Evolutionary conservation across 2,113 vertebrate genomes (phyloP).

Genomic region (Equus przewalskii): DNA sequence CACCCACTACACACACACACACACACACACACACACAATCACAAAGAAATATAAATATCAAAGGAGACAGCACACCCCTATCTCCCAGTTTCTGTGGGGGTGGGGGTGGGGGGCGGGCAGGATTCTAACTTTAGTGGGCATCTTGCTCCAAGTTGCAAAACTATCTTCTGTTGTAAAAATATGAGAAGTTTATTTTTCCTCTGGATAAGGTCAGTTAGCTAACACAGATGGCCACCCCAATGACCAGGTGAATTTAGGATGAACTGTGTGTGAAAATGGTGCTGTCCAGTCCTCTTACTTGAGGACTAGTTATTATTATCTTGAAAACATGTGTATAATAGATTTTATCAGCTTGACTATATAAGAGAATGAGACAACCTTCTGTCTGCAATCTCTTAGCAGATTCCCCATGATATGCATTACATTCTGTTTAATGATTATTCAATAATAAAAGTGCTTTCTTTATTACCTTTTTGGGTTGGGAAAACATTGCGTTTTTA

Average conservation of each 20-base stretch:
- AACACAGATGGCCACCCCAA: background rate
- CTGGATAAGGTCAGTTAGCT: background rate
- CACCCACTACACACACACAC: background rate
- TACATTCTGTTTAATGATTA: background rate
- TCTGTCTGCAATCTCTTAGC: background rate
- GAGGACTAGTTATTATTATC: background rate
- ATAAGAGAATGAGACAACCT: background rate
- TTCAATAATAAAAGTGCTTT: background rate
- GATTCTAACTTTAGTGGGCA: background rate
- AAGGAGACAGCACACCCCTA: background rate
- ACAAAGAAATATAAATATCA: background rate
- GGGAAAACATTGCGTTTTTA: background rate
- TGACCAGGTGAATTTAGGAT: background rate
- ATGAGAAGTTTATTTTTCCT: background rate
- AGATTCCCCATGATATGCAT: background rate
- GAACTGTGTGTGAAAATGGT: background rate
- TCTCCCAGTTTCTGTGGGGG: background rate
- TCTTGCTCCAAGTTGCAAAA: background rate
- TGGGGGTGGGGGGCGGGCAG: background rate
- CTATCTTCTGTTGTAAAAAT: background rate
- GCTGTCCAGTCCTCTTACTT: background rate
- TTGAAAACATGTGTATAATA: background rate
- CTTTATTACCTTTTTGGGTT: background rate
- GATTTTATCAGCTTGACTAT: background rate
- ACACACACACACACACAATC: background rate